Conservation (phyloP, 2,888 invertebrate genomes). For the Lucinisca nassula region DNA sequence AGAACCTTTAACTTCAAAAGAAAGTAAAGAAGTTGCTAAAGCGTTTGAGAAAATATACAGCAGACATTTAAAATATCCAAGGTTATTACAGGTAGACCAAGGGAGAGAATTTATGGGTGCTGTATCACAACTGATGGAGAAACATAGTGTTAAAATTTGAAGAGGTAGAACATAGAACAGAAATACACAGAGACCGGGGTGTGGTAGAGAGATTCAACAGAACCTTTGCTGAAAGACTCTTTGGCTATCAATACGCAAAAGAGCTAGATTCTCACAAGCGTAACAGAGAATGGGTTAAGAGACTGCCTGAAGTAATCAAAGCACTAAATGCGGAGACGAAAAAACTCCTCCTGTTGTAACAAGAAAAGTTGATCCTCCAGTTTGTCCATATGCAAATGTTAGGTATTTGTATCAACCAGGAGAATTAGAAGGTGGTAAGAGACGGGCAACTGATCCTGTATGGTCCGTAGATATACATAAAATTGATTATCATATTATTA, state of each 20-base stretch:
- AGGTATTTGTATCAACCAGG: conserved; percentile 59
- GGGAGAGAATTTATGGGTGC: conserved; percentile 59
- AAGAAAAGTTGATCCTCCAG: conserved; percentile 25
- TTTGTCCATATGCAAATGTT: conserved; percentile 30
- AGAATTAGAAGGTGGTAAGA: conserved; percentile 54
- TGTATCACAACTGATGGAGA: conserved; percentile 44
- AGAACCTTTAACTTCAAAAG: conserved; percentile 66
- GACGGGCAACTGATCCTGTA: conserved; percentile 61
- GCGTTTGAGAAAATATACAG: conserved; percentile 60
- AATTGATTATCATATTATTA: conserved; percentile 47
- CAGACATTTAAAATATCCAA: conserved; percentile 40
- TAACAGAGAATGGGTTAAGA: conserved; percentile 62
- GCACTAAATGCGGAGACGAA: conserved; percentile 53
- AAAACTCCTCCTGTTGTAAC: conserved; percentile 17
- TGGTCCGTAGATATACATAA: conserved; percentile 56
- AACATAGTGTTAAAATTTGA: conserved; percentile 45
- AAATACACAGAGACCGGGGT: conserved; percentile 54
- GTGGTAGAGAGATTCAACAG: conserved; percentile 59
- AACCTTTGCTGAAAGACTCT: conserved; percentile 58
- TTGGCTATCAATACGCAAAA: conserved; percentile 62
- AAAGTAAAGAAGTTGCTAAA: conserved; percentile 53
- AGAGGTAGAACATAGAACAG: conserved; percentile 31
- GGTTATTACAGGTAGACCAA: conserved; percentile 60
- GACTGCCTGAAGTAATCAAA: conserved; percentile 51
- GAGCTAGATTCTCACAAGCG: conserved; percentile 40